phyloP scores from a whole-genome alignment of 1,140 invertebrate species.

The Drosophila suzukii region DNA sequence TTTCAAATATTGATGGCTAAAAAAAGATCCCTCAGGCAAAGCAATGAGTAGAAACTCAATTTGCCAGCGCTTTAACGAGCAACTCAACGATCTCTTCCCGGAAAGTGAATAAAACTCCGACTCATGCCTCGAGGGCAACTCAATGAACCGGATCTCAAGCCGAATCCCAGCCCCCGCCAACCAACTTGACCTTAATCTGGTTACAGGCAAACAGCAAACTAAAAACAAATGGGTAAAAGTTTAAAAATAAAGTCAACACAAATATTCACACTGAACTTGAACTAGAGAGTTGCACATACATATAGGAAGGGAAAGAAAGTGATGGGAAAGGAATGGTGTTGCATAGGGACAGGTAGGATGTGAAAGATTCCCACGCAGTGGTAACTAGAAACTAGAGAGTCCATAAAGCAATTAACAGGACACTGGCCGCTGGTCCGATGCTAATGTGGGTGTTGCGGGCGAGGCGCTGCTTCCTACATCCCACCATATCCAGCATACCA shows the following conservation, averaged over 20 bases:
- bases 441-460: slow-evolving; percentile 78
- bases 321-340: slow-evolving; percentile 6
- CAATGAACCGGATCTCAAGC: slow-evolving; percentile 30
- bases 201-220: slow-evolving; percentile 56
- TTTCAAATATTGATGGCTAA: not conserved
- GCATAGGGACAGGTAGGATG: slow-evolving; percentile 36
- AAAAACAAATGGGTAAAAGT: slow-evolving; percentile 64
- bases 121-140: slow-evolving; percentile 28
- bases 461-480: slow-evolving; percentile 49
- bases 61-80: not conserved
- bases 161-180: slow-evolving; percentile 11
- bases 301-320: not conserved
- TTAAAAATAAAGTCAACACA: slow-evolving; percentile 65
- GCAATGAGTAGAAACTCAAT: not conserved
- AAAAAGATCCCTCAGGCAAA: not conserved
- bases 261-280: slow-evolving; percentile 68
- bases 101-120: slow-evolving; percentile 40
- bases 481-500: not conserved
- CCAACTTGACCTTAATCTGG: slow-evolving; percentile 75
- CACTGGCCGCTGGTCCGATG: slow-evolving; percentile 56
- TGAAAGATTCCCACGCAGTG: slow-evolving; percentile 66
- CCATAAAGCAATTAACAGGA: slow-evolving; percentile 77
- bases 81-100: slow-evolving; percentile 30
- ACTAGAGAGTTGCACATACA: slow-evolving; percentile 18
- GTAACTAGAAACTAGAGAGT: slow-evolving; percentile 14